A percentile compares a stretch with the other conserved stretches of the same genome.
These are phyloP conservation scores for Charadrius vociferus DNA, from an alignment of 2,113 vertebrate species.

Conservation along the genomic window DNA sequence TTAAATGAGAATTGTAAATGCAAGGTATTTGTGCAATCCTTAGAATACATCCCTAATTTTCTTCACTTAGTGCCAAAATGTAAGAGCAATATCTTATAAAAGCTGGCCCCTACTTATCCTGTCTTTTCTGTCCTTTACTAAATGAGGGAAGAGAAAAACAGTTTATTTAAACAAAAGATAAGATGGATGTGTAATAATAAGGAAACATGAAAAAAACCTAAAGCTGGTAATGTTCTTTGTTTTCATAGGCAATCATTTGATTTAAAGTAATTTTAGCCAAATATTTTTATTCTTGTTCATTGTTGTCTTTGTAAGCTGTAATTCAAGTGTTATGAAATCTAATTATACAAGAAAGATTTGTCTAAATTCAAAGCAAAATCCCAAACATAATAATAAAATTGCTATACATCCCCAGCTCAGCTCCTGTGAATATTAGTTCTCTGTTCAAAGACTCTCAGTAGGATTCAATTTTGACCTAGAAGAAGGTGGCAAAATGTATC, in stretches of 20 bases:
- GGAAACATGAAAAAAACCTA: neutral
- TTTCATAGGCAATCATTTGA: constrained; percentile 48
- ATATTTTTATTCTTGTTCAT: constrained; percentile 59
- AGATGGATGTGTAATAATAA: constrained; percentile 55
- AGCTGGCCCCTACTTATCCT: neutral
- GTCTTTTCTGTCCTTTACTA: constrained; percentile 36
- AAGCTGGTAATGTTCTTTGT: constrained; percentile 47
- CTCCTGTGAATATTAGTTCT: constrained; percentile 74
- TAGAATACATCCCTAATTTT: constrained; percentile 32
- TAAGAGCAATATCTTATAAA: neutral
- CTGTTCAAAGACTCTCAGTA: constrained; percentile 71
- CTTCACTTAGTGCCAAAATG: constrained; percentile 30
- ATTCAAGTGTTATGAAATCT: constrained; percentile 70
- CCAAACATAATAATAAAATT: constrained; percentile 75
- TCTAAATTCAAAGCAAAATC: constrained; percentile 75
- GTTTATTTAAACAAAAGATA: constrained; percentile 56
- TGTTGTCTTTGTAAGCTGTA: constrained; percentile 66
- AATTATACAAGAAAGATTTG: constrained; percentile 73
- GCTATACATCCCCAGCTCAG: constrained; percentile 69
- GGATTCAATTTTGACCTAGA: constrained; percentile 75
- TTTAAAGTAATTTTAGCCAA: constrained; percentile 67
- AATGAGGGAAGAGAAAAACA: constrained; percentile 16
- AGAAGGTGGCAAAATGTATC: constrained; percentile 77
- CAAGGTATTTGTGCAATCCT: constrained; percentile 7
- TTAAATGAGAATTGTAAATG: neutral